These are phyloP conservation scores for Sphaeramia orbicularis DNA, from an alignment of 2,797 vertebrate species.

Conservation along the genomic window DNA sequence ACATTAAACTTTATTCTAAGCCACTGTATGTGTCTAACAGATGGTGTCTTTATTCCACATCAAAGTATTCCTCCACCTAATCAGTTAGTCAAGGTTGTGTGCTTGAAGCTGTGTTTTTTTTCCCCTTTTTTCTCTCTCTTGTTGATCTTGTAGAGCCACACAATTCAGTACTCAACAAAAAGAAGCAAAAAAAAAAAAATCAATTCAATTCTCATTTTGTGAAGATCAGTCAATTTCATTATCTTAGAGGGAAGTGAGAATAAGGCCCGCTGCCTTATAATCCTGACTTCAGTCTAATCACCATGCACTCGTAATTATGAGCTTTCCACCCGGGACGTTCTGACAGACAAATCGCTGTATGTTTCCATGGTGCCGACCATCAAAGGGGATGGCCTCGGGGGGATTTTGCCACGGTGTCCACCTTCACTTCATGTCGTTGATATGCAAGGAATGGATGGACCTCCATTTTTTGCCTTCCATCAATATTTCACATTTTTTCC, in stretches of 20 bases:
- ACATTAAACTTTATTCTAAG: constrained; percentile 4
- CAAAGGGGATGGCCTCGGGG: constrained; percentile 55
- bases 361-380: constrained; percentile 72
- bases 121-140: not conserved
- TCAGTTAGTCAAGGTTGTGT: constrained; percentile 47
- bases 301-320: constrained; percentile 72
- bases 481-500: not conserved
- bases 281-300: constrained; percentile 63
- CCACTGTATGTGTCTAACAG: constrained; percentile 9
- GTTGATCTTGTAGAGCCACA: not conserved
- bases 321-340: constrained; percentile 58
- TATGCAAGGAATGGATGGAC: constrained; percentile 6
- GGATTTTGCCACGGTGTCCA: constrained; percentile 46
- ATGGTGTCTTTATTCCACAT: constrained; percentile 43
- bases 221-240: constrained; percentile 49
- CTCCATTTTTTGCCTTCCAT: not conserved
- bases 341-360: constrained; percentile 53
- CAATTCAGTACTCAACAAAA: constrained; percentile 10
- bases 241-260: constrained; percentile 33
- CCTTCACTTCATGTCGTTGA: constrained; percentile 25
- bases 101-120: constrained; percentile 9
- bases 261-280: constrained; percentile 38
- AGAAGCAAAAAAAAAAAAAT: constrained; percentile 11
- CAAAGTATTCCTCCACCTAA: constrained; percentile 40
- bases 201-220: constrained; percentile 32